Evolutionary conservation across 2,797 vertebrate species (phyloP).

Genomic region (Sebastes jordani): DNA sequence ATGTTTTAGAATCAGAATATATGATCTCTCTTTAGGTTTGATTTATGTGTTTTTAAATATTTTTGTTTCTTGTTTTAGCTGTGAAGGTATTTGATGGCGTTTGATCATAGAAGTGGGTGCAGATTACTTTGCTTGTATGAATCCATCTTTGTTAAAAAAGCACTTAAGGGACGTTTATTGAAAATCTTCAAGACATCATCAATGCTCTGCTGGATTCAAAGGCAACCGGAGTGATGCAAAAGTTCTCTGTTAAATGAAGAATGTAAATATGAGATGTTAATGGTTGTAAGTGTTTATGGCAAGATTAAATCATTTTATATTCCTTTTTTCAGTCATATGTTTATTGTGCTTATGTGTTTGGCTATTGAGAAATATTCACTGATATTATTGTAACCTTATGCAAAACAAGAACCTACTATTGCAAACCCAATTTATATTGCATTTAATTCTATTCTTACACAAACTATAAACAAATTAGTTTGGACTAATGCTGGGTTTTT

Average conservation of each 20-base stretch:
- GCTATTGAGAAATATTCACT: not conserved
- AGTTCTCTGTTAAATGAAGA: constrained; percentile 15
- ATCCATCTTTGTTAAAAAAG: not conserved
- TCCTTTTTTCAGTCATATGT: not conserved
- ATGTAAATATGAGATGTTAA: constrained; percentile 10
- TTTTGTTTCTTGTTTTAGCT: not conserved
- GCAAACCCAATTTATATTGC: not conserved
- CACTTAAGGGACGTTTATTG: not conserved
- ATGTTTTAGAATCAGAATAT: not conserved
- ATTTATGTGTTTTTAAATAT: not conserved
- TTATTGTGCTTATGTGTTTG: not conserved
- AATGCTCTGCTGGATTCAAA: not conserved
- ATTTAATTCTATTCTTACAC: not conserved
- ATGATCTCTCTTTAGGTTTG: not conserved
- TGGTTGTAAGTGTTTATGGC: not conserved
- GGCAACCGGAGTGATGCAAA: not conserved
- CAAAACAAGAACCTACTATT: not conserved
- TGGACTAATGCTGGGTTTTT: not conserved
- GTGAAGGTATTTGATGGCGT: not conserved
- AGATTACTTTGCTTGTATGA: not conserved
- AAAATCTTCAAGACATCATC: not conserved
- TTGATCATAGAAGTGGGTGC: not conserved
- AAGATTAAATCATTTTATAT: constrained; percentile 4
- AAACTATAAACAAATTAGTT: not conserved
- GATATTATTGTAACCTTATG: not conserved